phyloP scores from a whole-genome alignment of 2,113 vertebrate species.

The Sylvia atricapilla region DNA sequence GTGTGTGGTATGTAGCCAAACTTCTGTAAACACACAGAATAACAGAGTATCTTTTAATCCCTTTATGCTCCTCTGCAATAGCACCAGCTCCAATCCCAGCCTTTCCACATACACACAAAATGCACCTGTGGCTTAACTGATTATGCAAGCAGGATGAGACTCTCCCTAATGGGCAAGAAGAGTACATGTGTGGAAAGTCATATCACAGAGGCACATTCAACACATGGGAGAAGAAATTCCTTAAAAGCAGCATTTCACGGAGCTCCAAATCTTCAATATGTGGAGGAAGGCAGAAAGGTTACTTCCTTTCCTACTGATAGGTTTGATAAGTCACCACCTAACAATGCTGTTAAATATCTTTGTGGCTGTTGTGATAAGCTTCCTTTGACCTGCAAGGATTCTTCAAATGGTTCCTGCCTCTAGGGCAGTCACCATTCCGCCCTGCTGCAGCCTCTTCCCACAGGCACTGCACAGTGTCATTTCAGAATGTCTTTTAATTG shows the following conservation, averaged over 20 bases:
- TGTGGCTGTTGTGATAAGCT: background rate
- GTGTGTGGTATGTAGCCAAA: background rate
- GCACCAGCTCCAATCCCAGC: background rate
- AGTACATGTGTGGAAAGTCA: background rate
- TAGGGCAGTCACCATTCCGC: background rate
- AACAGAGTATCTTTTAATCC: background rate
- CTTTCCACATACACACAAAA: background rate
- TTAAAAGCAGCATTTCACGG: background rate
- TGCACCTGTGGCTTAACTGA: background rate
- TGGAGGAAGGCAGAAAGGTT: background rate
- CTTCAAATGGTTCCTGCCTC: background rate
- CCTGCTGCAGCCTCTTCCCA: background rate
- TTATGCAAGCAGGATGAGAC: background rate
- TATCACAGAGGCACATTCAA: background rate
- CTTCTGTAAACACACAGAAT: background rate
- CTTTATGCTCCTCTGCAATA: background rate
- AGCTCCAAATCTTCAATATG: background rate
- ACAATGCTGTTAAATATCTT: background rate
- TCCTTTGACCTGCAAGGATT: background rate
- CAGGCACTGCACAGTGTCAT: background rate
- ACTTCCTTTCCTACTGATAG: background rate
- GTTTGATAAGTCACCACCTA: background rate
- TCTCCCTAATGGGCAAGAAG: conserved; percentile 21
- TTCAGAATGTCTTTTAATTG: background rate
- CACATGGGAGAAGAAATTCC: background rate